Percentiles rank a stretch among this genome's conserved stretches.
Conservation (phyloP, 2,888 invertebrate species). For the Andrena marginata region DNA sequence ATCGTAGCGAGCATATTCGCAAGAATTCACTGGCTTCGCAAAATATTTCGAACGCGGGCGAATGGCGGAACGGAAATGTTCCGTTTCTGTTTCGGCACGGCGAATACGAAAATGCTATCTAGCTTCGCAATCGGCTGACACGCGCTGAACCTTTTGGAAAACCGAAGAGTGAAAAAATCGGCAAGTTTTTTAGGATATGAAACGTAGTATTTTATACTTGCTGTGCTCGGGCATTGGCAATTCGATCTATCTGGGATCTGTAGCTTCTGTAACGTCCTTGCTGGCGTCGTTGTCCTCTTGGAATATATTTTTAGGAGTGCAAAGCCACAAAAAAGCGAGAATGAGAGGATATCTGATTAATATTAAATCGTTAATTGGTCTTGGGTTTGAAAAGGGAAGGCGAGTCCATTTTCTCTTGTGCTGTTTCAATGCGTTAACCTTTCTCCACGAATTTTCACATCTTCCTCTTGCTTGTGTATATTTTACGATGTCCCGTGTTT, state of each 20-base stretch:
- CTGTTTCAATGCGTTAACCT: slow-evolving; percentile 53
- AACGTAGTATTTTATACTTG: not conserved
- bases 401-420: not conserved
- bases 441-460: slow-evolving; percentile 24
- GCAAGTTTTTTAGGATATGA: not conserved
- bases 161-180: not conserved
- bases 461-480: slow-evolving; percentile 27
- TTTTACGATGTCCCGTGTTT: slow-evolving; percentile 34
- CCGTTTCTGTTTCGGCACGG: not conserved
- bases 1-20: not conserved
- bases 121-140: not conserved
- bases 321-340: slow-evolving; percentile 13
- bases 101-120: not conserved
- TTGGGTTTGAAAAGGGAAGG: slow-evolving; percentile 2
- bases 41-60: not conserved
- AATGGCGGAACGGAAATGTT: slow-evolving; percentile 6
- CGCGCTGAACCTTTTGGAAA: not conserved
- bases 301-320: slow-evolving; percentile 31
- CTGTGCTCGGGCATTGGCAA: not conserved
- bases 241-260: not conserved
- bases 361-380: slow-evolving; percentile 56
- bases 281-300: slow-evolving; percentile 1
- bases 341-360: slow-evolving; percentile 56
- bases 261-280: slow-evolving; percentile 15
- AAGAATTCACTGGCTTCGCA: not conserved